Percentiles rank a stretch among this genome's conserved stretches.
These are phyloP conservation scores for Bedellia somnulentella DNA, from an alignment of 2,888 invertebrate species.

Conservation along the genomic window DNA sequence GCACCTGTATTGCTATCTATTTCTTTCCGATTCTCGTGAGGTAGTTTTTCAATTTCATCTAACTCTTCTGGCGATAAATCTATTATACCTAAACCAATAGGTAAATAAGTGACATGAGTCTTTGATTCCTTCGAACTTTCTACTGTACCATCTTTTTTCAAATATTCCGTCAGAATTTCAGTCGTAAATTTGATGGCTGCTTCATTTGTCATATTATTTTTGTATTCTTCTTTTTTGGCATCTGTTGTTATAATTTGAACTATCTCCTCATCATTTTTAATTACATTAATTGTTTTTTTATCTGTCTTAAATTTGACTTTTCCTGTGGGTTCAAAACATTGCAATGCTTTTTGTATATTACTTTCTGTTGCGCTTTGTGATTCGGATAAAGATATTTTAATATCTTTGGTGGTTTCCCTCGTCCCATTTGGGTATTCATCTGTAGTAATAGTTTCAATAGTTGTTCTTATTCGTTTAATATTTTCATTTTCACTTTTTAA, in stretches of 20 bases:
- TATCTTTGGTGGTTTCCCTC: slow-evolving; percentile 55
- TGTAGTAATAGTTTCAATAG: slow-evolving; percentile 50
- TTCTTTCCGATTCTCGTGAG: slow-evolving; percentile 16
- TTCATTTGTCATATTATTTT: slow-evolving; percentile 32
- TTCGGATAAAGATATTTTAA: slow-evolving; percentile 54
- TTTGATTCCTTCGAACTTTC: slow-evolving; percentile 52
- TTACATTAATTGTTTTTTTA: slow-evolving; percentile 51
- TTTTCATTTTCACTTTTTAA: slow-evolving; percentile 48
- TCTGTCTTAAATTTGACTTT: slow-evolving; percentile 43
- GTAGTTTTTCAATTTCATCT: slow-evolving; percentile 36
- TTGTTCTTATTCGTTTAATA: slow-evolving; percentile 61
- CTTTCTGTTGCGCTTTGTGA: slow-evolving; percentile 47
- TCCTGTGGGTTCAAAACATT: slow-evolving; percentile 38
- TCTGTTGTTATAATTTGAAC: slow-evolving; percentile 43
- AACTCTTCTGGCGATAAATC: slow-evolving; percentile 49
- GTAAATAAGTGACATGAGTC: slow-evolving; percentile 51
- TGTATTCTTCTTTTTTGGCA: slow-evolving; percentile 47
- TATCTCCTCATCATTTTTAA: slow-evolving; percentile 41
- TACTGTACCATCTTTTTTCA: slow-evolving; percentile 35
- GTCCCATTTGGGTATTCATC: slow-evolving; percentile 57
- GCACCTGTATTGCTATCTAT: too few species aligned
- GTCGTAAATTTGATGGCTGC: slow-evolving; percentile 47
- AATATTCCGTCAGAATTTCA: slow-evolving; percentile 47
- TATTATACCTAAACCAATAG: slow-evolving; percentile 41
- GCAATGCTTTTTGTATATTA: slow-evolving; percentile 45